These are phyloP conservation scores for Vollenhovia emeryi DNA, from an alignment of 1,140 invertebrate species.

Conservation along the genomic window DNA sequence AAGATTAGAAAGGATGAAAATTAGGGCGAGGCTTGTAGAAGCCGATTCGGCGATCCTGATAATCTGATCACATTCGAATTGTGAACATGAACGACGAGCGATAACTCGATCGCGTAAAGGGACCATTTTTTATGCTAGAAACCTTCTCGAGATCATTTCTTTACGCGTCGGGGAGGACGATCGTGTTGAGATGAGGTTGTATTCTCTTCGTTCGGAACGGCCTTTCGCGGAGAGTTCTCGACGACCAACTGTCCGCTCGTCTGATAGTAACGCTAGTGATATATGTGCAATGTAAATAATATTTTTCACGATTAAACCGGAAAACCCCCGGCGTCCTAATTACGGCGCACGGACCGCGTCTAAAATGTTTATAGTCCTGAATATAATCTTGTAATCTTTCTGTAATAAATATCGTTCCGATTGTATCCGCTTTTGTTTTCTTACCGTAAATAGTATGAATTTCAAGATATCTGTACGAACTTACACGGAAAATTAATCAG, in stretches of 20 bases:
- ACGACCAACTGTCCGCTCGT: conserved; percentile 67
- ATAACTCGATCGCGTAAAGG: conserved; percentile 4
- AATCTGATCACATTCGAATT: background rate
- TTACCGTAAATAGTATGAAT: background rate
- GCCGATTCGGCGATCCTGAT: background rate
- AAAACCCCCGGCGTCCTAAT: conserved; percentile 25
- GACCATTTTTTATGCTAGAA: conserved; percentile 8
- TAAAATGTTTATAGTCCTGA: conserved; percentile 56
- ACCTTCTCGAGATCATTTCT: background rate
- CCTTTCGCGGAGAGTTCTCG: conserved; percentile 52
- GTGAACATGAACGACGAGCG: background rate
- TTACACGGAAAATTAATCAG: background rate
- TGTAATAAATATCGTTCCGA: conserved; percentile 29
- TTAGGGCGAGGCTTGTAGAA: background rate
- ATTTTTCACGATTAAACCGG: conserved; percentile 81
- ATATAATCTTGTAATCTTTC: conserved; percentile 36
- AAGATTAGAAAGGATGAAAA: background rate
- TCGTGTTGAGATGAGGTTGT: conserved; percentile 13
- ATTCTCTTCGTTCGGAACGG: conserved; percentile 36
- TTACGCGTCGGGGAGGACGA: background rate
- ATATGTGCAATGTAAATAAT: conserved; percentile 83
- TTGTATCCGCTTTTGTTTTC: background rate
- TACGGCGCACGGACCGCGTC: background rate
- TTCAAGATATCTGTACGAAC: background rate
- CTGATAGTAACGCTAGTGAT: conserved; percentile 77